Evolutionary conservation across 37 sponge, comb jelly and placozoan species (phyloP).

Genomic region (Agelas oroides): DNA sequence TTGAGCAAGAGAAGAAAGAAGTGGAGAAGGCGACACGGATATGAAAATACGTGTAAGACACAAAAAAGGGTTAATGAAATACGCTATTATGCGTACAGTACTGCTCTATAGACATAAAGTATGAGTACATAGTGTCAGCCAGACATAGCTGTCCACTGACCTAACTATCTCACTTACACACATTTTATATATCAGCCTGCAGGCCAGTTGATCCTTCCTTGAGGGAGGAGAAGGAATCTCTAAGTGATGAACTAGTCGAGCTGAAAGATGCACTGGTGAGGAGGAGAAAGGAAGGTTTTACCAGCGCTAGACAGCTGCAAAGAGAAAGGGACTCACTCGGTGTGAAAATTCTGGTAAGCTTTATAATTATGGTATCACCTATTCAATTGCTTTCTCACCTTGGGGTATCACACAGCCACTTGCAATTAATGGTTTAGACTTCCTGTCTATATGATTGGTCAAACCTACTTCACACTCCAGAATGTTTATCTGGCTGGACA

Average conservation of each 20-base stretch:
- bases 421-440: too few species aligned
- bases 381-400: too few species aligned
- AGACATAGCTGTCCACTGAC: neutral
- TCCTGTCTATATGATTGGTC: too few species aligned
- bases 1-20: slow-evolving; percentile 26
- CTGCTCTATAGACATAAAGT: too few species aligned
- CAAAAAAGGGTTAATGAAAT: too few species aligned
- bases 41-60: too few species aligned
- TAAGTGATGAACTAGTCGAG: neutral
- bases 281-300: slow-evolving; percentile 14
- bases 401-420: too few species aligned
- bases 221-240: slow-evolving; percentile 21
- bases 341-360: slow-evolving; percentile 9
- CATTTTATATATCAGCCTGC: neutral
- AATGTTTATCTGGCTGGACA: too few species aligned
- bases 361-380: too few species aligned
- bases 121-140: neutral
- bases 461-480: too few species aligned
- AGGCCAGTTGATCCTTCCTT: slow-evolving; percentile 4
- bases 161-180: neutral
- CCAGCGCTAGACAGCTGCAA: slow-evolving; percentile 7
- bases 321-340: neutral
- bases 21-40: slow-evolving; percentile 27
- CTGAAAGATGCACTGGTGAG: neutral
- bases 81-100: neutral